Base-by-base conservation (phyloP, 2,888 invertebrate species). In the Merodon equestris region DNA sequence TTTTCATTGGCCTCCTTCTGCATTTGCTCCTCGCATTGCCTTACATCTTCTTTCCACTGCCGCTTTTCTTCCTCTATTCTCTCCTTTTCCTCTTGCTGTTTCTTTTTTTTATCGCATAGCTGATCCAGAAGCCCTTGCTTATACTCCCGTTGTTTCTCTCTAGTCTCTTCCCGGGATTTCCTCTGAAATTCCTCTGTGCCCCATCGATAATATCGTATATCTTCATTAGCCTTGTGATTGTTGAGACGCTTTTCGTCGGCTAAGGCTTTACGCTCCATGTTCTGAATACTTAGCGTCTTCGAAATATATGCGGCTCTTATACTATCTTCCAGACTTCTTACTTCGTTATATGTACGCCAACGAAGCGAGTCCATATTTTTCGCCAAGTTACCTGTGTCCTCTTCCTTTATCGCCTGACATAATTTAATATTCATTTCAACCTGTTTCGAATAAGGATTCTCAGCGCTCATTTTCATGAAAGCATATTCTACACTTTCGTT, bases 281-380 rank as follows among this genome's bases (percentile, higher is more conserved):
- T 88, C 86, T 94, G 94, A 7, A 91, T 91, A 51, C 89, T 87
- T 61, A 93, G 85, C 68, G 91, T 91, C 86, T 93, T 94, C 60
- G 90, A 89, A 50, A 91, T 90, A 84, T 94, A 94, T 0, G 93
- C 94, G 38, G 91, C 88, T 70, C 91, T 90, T 53, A 94, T 85
- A 84, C 92, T 91, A 4, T 90, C 86, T 83, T 93, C 92, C 15
- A 73, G 15, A 1, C 34, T n/a, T n/a, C 51, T 67, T 83, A 93
- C 93, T 38, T 90, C 88, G 84, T 91, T 90, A 75, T 89, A 90
- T 82, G 90, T 89, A 34, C 91, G 87, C 17, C 92, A 82, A 51
- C 89, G 89, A 83, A 92, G 91, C 42, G 92, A 83, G 0, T 82
- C 76, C 67, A 85, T 86, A 5, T 84, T 75, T 2, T 87, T 84